Percentiles rank a stretch among this genome's conserved stretches.
phyloP scores from a whole-genome alignment of 1,140 invertebrate genomes.

The Heliconius nattereri region DNA sequence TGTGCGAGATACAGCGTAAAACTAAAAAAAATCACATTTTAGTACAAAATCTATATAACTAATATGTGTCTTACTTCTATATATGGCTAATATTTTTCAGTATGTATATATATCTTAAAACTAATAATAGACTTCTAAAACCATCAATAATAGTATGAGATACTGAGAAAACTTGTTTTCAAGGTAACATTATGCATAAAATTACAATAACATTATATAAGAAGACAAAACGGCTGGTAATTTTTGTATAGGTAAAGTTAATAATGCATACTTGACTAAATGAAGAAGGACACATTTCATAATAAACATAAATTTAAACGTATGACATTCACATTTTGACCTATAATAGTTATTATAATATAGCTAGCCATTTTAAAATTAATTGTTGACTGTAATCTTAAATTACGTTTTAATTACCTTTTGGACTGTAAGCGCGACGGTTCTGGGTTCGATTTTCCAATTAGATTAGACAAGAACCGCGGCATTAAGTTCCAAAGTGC shows the following conservation, averaged over 20 bases:
- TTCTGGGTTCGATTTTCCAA: neutral
- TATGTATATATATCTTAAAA: too few relatives aligned
- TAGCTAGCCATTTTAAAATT: too few relatives aligned
- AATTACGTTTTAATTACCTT: neutral
- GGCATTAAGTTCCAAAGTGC: too few relatives aligned
- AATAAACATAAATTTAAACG: neutral
- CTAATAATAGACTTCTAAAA: neutral
- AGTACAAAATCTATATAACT: too few relatives aligned
- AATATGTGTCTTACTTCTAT: too few relatives aligned
- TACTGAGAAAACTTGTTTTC: neutral
- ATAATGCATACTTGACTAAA: neutral
- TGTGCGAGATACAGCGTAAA: too few relatives aligned
- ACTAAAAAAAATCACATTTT: too few relatives aligned
- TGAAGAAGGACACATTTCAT: neutral
- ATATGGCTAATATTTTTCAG: too few relatives aligned
- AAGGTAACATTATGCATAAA: slow-evolving; percentile 3
- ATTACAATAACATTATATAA: slow-evolving; percentile 8
- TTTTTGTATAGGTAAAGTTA: neutral
- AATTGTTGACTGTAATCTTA: neutral
- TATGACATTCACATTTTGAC: neutral
- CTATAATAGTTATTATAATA: neutral
- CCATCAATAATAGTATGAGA: neutral
- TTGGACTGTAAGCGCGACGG: neutral
- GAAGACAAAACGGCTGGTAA: neutral
- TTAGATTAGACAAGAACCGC: too few relatives aligned